Base-by-base conservation (phyloP, 2,888 invertebrate genomes). In the Tetropium fuscum region DNA sequence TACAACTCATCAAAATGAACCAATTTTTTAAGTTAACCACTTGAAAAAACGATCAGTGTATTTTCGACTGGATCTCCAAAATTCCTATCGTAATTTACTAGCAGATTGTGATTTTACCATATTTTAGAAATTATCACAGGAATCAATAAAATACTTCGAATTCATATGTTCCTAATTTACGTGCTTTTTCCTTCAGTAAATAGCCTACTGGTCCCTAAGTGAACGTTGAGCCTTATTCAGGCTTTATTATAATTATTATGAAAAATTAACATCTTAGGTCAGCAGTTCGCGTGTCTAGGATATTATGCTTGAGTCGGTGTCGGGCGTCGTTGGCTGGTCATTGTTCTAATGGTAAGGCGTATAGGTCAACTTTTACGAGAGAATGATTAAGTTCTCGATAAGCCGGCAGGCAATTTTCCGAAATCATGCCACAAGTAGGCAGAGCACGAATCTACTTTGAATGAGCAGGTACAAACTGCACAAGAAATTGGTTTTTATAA, bases 271-370 rank as follows among this genome's bases (percentile, higher is more conserved):
- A 18, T 25, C 51, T 40, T 25, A 18, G 40, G 22, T 34, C 27
- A 15, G 6, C 22, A 15, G 63, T 51, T 69, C 60, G 70, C 70
- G 68, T 68, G 69, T 48, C 38, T 34, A 53, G 40, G 55, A 57
- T 22, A 51, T 56, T 55, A 60, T 41, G 53, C 44, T 25, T 43
- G 61, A 55, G 58, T 47, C 61, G 57, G 60, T 58, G 66, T 61
- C 66, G 59, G 48, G n/a, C n/a, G n/a, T n/a, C 67, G 65, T 62
- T 53, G 67, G 41, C 40, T 41, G 78, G 80, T 79, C 79, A 78
- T 80, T 78, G 79, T 75, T 76, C 76, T 78, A 80, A 79, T 79
- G 76, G 78, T 71, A 74, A 75, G 73, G 74, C 75, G 77, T 75
- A 79, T 72, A 73, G 77, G 77, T 75, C 78, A 76, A 78, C 77